phyloP scores from a whole-genome alignment of 2,797 vertebrate species.

The Pampus argenteus region DNA sequence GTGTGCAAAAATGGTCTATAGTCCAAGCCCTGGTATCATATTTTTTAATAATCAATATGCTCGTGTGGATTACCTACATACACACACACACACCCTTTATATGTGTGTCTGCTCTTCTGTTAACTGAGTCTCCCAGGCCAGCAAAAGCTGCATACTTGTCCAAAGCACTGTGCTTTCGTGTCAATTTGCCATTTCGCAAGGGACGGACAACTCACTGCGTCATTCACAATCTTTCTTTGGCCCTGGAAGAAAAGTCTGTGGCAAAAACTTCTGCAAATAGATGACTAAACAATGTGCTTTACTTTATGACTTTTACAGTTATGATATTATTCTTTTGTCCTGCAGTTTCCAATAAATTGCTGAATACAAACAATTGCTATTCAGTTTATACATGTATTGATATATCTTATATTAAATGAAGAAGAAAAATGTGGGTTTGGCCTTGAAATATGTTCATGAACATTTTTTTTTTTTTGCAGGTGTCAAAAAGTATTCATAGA shows the following conservation, averaged over 20 bases:
- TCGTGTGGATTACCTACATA: conserved; percentile 17
- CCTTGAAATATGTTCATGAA: not conserved
- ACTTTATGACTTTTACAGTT: not conserved
- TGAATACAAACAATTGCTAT: not conserved
- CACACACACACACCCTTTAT: conserved; percentile 16
- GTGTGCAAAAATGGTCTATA: conserved; percentile 6
- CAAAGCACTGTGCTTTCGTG: conserved; percentile 68
- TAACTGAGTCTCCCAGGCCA: conserved; percentile 48
- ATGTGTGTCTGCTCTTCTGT: conserved; percentile 15
- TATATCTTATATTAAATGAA: not conserved
- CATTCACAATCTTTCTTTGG: conserved; percentile 30
- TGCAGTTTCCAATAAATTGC: not conserved
- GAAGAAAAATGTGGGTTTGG: not conserved
- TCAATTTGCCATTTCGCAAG: conserved; percentile 63
- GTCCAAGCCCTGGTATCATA: conserved; percentile 21
- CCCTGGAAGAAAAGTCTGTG: conserved; percentile 38
- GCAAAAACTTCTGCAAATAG: conserved; percentile 28
- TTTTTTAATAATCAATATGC: conserved; percentile 17
- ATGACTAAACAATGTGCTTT: not conserved
- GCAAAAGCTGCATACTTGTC: conserved; percentile 54
- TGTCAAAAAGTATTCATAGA: not conserved
- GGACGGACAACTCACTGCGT: conserved; percentile 14
- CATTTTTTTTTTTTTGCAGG: not conserved
- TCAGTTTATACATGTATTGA: not conserved
- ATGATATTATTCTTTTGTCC: not conserved